Percentiles rank a stretch among this genome's conserved stretches.
Conservation (phyloP, 2,888 invertebrate species). For the Cheilosia urbana region DNA sequence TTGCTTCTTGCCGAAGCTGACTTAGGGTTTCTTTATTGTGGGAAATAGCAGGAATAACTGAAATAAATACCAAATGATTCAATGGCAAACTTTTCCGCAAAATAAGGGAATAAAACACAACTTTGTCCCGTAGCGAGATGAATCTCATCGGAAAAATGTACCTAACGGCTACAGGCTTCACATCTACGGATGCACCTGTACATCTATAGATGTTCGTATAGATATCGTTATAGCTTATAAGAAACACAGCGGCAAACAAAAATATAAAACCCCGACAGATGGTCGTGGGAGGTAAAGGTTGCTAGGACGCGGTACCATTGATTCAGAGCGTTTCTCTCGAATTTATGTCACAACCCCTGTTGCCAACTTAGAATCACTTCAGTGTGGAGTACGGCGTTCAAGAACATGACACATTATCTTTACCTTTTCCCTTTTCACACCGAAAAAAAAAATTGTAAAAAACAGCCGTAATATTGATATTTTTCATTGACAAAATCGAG, state of each 20-base stretch:
- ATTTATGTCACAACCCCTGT: slow-evolving; percentile 61
- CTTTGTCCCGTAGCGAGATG: slow-evolving; percentile 22
- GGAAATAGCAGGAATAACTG: slow-evolving; percentile 15
- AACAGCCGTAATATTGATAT: too few relatives aligned
- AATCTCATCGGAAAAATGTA: slow-evolving; percentile 10
- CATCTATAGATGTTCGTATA: neutral
- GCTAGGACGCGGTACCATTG: slow-evolving; percentile 55
- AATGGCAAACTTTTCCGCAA: slow-evolving; percentile 44
- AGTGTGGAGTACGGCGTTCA: slow-evolving; percentile 33
- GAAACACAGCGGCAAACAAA: neutral
- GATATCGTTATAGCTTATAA: neutral
- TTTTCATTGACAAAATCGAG: too few relatives aligned
- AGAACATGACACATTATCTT: slow-evolving; percentile 63
- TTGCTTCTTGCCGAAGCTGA: neutral
- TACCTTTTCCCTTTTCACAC: slow-evolving; percentile 36
- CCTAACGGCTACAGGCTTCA: neutral
- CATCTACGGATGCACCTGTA: neutral
- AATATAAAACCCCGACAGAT: slow-evolving; percentile 9
- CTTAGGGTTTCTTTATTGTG: slow-evolving; percentile 9
- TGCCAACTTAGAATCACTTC: slow-evolving; percentile 57
- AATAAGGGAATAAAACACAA: slow-evolving; percentile 13
- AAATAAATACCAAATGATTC: slow-evolving; percentile 50
- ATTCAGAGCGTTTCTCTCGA: slow-evolving; percentile 48
- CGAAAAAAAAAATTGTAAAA: too few relatives aligned
- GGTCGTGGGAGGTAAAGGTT: slow-evolving; percentile 46